These are phyloP conservation scores for Zele albiditarsus DNA, from an alignment of 2,888 invertebrate species.

Conservation along the genomic window DNA sequence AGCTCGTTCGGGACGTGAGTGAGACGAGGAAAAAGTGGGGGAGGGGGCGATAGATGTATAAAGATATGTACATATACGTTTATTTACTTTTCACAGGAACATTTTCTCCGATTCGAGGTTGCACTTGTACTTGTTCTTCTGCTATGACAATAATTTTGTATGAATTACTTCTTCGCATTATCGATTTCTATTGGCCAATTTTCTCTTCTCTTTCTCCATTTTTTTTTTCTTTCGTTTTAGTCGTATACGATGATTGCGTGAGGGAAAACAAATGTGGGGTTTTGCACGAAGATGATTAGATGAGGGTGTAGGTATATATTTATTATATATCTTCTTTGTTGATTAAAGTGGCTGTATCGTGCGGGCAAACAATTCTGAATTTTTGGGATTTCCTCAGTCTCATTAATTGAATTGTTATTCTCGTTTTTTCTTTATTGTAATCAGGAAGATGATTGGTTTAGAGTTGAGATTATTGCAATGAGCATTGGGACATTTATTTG, in stretches of 20 bases:
- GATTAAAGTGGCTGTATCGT: too few relatives aligned
- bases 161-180: not conserved
- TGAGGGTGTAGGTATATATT: not conserved
- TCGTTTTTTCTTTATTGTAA: too few relatives aligned
- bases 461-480: too few relatives aligned
- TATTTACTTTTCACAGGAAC: not conserved
- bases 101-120: not conserved
- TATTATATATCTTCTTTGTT: not conserved
- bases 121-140: not conserved
- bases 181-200: not conserved
- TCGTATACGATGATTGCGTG: constrained; percentile 27
- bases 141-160: not conserved
- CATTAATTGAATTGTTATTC: too few relatives aligned
- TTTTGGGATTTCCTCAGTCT: too few relatives aligned
- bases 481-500: too few relatives aligned
- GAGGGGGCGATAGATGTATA: constrained; percentile 12
- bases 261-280: constrained; percentile 41
- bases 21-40: constrained; percentile 38
- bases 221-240: not conserved
- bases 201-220: not conserved
- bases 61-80: not conserved
- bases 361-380: not conserved
- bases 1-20: constrained; percentile 46
- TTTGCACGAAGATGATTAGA: not conserved
- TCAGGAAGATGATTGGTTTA: too few relatives aligned